Evolutionary conservation across 2,113 vertebrate species (phyloP), one percentile per base, ranked within the genome.

Genomic region (Daubentonia madagascariensis): DNA sequence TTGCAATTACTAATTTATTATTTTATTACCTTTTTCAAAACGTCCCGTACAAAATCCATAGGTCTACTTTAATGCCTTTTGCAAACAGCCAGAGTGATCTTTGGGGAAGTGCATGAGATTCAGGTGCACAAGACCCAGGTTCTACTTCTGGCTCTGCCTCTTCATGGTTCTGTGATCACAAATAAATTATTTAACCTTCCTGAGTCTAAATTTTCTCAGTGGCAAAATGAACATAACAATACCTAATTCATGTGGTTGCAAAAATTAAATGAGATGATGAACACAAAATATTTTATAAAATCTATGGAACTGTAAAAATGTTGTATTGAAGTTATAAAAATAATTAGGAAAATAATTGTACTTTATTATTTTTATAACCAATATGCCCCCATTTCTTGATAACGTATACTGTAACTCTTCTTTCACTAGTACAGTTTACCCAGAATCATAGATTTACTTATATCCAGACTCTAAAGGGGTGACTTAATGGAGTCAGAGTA

Each of bases 401-500:
- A 61, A n/a, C 23, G 11, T 52, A 65, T n/a, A 45, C 40, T 65
- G 30, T 37, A 91, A 63, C 63, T 89, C 72, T 57, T 88, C 63
- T 89, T 30, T 93, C 73, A 80, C 25, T 52, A 89, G 14, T n/a
- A 25, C 32, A 14, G 32, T 75, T 96, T 88, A 79, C 52, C 22
- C 14, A 86, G 61, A 78, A 68, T 85, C 61, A 75, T 12, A 97
- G 79, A 91, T 91, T 96, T 52, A 88, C 22, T 94, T 91, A 86
- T 37, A 86, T n/a, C 12, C 68, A 65, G 52, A 50, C 28, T 79
- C 52, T 89, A 86, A 94, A 76, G 40, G 43, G 16, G 9, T 50
- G 57, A 79, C 28, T 63, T 92, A 65, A 94, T 22, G 32, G 50
- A 59, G n/a, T 84, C 87, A 78, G 68, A 86, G 43, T 63, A 30